Evolutionary conservation across 2,797 vertebrate species (phyloP).

Genomic region (Euphonia xanthogaster): DNA sequence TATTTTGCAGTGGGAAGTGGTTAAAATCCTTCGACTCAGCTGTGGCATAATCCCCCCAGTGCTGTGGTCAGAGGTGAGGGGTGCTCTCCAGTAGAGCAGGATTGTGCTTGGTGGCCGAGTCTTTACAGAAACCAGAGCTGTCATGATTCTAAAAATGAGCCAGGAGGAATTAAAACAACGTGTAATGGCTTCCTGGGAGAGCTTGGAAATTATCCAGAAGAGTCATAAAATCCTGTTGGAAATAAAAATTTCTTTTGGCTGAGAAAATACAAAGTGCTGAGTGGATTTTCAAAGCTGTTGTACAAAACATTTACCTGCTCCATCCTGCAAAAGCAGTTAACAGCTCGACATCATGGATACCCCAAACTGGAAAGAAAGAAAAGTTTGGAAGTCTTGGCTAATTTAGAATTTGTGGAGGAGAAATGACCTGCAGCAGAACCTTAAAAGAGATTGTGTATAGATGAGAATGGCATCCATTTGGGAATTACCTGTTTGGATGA

Average conservation of each 20-base stretch:
- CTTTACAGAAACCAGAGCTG: background rate
- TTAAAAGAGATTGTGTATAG: background rate
- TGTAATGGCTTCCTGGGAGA: background rate
- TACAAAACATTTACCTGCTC: background rate
- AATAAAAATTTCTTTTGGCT: background rate
- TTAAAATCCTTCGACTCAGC: background rate
- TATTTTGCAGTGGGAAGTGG: background rate
- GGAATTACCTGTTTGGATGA: background rate
- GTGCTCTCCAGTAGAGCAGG: background rate
- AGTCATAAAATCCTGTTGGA: background rate
- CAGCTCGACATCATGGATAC: background rate
- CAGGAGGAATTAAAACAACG: background rate
- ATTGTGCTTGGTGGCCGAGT: background rate
- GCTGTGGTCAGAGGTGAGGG: background rate
- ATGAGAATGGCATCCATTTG: background rate
- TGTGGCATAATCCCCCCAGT: accelerated
- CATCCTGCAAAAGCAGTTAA: background rate
- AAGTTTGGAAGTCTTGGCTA: background rate
- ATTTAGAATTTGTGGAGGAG: background rate
- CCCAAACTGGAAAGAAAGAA: background rate
- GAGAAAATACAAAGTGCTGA: background rate
- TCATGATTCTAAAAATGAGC: background rate
- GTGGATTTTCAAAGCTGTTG: background rate
- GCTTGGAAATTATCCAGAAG: background rate
- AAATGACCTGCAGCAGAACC: background rate